phyloP scores from a whole-genome alignment of 2,888 invertebrate genomes.

The Tachina lurida region DNA sequence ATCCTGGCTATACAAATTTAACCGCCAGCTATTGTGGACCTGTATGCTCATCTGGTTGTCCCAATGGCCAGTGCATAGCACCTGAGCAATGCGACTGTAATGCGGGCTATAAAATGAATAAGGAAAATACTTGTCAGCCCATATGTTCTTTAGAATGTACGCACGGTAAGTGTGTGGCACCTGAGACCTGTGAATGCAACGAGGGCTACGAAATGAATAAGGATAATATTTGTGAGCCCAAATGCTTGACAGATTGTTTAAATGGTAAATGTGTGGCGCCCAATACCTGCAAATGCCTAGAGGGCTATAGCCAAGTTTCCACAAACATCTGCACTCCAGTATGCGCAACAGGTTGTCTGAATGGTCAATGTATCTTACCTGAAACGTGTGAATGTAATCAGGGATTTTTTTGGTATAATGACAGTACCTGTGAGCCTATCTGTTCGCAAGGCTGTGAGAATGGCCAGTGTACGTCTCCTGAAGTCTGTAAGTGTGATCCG shows the following conservation, averaged over 20 bases:
- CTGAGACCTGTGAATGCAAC: conserved; percentile 74
- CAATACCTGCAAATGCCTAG: conserved; percentile 75
- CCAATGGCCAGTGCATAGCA: conserved; percentile 87
- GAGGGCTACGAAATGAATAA: conserved; percentile 69
- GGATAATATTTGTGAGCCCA: conserved; percentile 75
- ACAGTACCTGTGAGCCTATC: conserved; percentile 65
- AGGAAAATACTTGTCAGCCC: conserved; percentile 63
- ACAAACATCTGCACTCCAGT: conserved; percentile 66
- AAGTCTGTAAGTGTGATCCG: conserved; percentile 73
- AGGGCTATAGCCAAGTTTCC: conserved; percentile 53
- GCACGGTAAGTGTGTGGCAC: conserved; percentile 80
- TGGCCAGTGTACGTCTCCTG: conserved; percentile 78
- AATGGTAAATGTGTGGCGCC: conserved; percentile 79
- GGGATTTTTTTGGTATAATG: conserved; percentile 83
- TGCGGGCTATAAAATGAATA: conserved; percentile 77
- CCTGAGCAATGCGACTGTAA: conserved; percentile 84
- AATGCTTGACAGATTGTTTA: conserved; percentile 62
- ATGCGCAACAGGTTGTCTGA: conserved; percentile 69
- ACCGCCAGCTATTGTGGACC: conserved; percentile 66
- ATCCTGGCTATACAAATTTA: conserved; percentile 68
- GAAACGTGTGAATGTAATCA: conserved; percentile 86
- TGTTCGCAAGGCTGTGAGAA: conserved; percentile 76
- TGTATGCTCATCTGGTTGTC: conserved; percentile 83
- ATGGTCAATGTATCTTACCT: conserved; percentile 76
- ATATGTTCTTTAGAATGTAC: conserved; percentile 74